Conservation (phyloP, 2,797 vertebrate species). For the Ceryle rudis region DNA sequence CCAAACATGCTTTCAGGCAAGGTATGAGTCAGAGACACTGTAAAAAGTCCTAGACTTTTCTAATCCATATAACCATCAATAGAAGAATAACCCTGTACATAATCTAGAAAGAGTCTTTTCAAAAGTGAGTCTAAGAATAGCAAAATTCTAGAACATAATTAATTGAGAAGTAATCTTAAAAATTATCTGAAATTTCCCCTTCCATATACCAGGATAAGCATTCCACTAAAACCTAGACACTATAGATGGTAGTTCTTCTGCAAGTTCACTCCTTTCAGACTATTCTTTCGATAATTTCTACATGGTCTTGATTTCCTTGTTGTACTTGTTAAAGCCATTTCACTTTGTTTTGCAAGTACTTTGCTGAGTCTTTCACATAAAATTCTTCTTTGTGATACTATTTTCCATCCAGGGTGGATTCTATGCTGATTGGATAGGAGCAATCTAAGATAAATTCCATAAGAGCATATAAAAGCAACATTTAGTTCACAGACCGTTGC, state of each 20-base stretch:
- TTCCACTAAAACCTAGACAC: background rate
- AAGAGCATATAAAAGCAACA: background rate
- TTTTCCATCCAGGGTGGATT: background rate
- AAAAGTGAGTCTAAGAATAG: background rate
- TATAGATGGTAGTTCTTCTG: background rate
- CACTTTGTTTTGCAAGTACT: background rate
- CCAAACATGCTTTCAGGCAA: background rate
- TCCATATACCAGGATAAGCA: background rate
- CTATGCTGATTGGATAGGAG: background rate
- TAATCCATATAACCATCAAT: background rate
- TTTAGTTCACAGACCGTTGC: background rate
- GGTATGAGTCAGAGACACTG: background rate
- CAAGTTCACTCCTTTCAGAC: background rate
- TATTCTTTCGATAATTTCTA: background rate
- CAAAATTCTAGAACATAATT: background rate
- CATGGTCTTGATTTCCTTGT: accelerated
- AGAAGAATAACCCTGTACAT: background rate
- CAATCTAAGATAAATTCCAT: background rate
- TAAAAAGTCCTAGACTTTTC: background rate
- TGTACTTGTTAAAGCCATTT: background rate
- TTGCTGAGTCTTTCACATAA: background rate
- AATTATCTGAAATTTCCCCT: background rate
- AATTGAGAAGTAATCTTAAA: background rate
- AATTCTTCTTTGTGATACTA: background rate
- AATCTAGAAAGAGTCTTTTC: background rate